These are phyloP conservation scores for Meloe dianella DNA, from an alignment of 2,888 invertebrate species.

Conservation along the genomic window DNA sequence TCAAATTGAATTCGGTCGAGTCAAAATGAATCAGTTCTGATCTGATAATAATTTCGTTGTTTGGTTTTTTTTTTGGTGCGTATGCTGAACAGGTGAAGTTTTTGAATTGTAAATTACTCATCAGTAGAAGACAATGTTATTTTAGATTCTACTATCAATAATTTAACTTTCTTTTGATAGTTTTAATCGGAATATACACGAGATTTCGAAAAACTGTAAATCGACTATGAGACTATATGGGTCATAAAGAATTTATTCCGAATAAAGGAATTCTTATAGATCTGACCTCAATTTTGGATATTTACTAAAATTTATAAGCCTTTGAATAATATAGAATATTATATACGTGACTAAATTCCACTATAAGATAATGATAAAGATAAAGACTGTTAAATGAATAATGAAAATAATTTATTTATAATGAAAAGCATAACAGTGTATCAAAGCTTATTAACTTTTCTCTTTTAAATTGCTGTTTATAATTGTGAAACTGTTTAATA, in stretches of 20 bases:
- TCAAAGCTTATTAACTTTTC: background rate
- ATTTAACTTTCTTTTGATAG: no score
- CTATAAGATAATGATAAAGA: background rate
- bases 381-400: no score
- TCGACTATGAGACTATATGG: background rate
- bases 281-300: conserved; percentile 1
- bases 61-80: no score
- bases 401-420: background rate
- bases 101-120: no score
- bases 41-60: no score
- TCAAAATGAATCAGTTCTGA: no score
- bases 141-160: no score
- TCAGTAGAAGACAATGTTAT: no score
- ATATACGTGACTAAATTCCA: background rate
- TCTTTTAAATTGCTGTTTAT: background rate
- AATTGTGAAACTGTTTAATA: background rate
- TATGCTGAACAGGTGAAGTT: no score
- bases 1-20: no score
- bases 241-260: background rate
- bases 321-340: background rate
- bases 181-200: no score
- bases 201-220: no score
- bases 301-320: background rate
- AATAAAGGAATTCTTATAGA: conserved; percentile 6
- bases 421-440: background rate